These are phyloP conservation scores for Agrotis puta DNA, from an alignment of 2,888 invertebrate genomes.

Conservation along the genomic window DNA sequence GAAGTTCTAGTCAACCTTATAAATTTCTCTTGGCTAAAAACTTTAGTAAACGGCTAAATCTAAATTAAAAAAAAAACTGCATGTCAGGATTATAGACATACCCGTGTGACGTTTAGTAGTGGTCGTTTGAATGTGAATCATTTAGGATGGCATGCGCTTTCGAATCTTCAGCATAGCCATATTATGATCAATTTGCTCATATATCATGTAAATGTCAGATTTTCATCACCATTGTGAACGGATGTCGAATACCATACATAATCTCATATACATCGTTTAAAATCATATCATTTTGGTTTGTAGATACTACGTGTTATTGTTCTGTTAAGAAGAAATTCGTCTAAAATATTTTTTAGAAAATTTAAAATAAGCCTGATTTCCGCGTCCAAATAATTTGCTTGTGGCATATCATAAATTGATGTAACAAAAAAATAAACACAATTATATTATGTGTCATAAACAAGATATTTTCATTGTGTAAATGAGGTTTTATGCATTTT, in stretches of 20 bases:
- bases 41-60: slow-evolving; percentile 13
- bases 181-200: slow-evolving; percentile 17
- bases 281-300: slow-evolving; percentile 9
- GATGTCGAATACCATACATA: slow-evolving; percentile 43
- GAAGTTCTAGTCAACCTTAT: slow-evolving; percentile 22
- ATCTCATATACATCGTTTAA: slow-evolving; percentile 44
- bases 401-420: background rate
- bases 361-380: background rate
- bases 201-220: slow-evolving; percentile 35
- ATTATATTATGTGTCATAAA: background rate
- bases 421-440: background rate
- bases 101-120: slow-evolving; percentile 45
- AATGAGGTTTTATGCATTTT: background rate
- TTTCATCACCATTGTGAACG: slow-evolving; percentile 33
- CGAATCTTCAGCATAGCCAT: slow-evolving; percentile 47
- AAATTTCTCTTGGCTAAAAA: slow-evolving; percentile 30
- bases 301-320: slow-evolving; percentile 39
- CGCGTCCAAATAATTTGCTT: background rate
- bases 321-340: background rate
- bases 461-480: background rate
- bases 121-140: slow-evolving; percentile 48
- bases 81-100: slow-evolving; percentile 67
- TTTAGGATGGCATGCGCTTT: slow-evolving; percentile 58
- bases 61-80: slow-evolving; percentile 56
- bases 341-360: background rate